Percentiles rank a stretch among this genome's conserved stretches.
These are phyloP conservation scores for Luscinia luscinia DNA, from an alignment of 2,797 vertebrate species.

Conservation along the genomic window DNA sequence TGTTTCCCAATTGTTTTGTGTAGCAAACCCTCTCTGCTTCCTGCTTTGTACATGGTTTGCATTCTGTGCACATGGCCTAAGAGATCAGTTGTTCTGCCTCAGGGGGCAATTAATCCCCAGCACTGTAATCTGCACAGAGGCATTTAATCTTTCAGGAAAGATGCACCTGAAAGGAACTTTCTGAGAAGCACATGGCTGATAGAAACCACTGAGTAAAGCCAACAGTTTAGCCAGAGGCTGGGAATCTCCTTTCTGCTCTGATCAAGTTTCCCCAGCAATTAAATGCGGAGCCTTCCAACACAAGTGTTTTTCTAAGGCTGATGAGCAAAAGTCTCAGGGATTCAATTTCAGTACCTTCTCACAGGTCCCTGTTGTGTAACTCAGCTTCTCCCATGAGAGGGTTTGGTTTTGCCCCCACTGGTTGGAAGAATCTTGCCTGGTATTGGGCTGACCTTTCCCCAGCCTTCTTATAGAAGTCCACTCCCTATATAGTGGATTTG, in stretches of 20 bases:
- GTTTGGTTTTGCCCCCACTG: background rate
- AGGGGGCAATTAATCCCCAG: constrained; percentile 55
- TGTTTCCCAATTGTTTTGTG: constrained; percentile 22
- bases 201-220: constrained; percentile 43
- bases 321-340: background rate
- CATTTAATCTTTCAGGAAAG: constrained; percentile 67
- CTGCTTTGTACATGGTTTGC: constrained; percentile 2
- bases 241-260: constrained; percentile 44
- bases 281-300: constrained; percentile 33
- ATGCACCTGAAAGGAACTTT: constrained; percentile 63
- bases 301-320: background rate
- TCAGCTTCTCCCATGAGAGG: background rate
- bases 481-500: background rate
- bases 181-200: constrained; percentile 11
- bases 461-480: background rate
- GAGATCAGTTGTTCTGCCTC: constrained; percentile 43
- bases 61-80: constrained; percentile 33
- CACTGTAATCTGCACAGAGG: constrained; percentile 54
- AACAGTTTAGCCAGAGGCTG: constrained; percentile 57
- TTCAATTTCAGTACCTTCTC: constrained; percentile 15
- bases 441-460: background rate
- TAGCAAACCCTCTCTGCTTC: constrained; percentile 13
- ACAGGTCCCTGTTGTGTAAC: background rate
- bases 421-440: background rate
- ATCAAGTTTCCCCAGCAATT: constrained; percentile 56